Evolutionary conservation across 2,113 vertebrate species (phyloP).

Genomic region (Lonchura striata): DNA sequence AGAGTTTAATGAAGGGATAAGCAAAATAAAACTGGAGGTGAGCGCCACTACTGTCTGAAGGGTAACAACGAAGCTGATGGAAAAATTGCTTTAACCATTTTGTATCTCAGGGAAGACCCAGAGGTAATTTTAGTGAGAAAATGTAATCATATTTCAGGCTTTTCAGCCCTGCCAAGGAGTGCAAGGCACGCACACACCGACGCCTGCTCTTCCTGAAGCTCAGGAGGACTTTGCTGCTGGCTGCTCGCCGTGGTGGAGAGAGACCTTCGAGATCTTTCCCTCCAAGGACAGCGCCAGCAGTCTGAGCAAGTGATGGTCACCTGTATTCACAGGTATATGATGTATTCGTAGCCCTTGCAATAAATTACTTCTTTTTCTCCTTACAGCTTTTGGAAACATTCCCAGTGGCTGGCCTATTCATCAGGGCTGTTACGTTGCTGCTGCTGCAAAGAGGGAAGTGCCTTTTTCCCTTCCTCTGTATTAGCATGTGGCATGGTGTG

Average conservation of each 20-base stretch:
- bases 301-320: conserved; percentile 32
- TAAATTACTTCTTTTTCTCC: conserved; percentile 36
- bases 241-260: background rate
- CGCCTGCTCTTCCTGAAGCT: background rate
- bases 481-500: background rate
- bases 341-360: background rate
- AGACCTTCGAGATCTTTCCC: background rate
- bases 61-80: background rate
- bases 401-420: conserved; percentile 10
- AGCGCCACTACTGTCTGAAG: background rate
- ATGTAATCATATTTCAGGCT: background rate
- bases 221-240: background rate
- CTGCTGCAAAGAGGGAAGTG: background rate
- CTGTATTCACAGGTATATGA: conserved; percentile 54
- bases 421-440: background rate
- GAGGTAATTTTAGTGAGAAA: background rate
- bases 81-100: background rate
- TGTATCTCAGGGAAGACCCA: background rate
- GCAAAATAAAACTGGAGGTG: background rate
- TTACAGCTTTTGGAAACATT: conserved; percentile 40
- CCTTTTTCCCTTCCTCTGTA: background rate
- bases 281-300: conserved; percentile 2
- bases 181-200: background rate
- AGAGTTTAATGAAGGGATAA: background rate
- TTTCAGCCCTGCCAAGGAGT: background rate